Base-by-base conservation (phyloP, 2,888 invertebrate genomes). In the Heteropelma amictum region DNA sequence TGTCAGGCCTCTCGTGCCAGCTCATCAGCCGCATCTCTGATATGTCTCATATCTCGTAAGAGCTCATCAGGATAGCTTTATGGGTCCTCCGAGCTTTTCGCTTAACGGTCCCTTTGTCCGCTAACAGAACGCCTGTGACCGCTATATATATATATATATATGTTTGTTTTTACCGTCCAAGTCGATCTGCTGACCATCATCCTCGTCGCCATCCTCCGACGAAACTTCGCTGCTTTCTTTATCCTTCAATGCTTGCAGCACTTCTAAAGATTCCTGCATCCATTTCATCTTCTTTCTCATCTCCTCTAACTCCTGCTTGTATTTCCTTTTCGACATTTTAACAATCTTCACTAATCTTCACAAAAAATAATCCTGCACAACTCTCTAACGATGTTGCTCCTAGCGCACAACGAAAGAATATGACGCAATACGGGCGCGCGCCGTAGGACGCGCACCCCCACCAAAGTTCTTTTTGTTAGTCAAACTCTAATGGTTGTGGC, bases 331-430 rank as follows among this genome's bases (percentile, higher is more conserved):
- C 8, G 56, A 12, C 56, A 58, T 40, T 40, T 38, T 58, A 12
- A 17, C 51, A 26, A 8, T 12, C 26, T 17, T 12, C 26, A n/a
- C n/a, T n/a, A n/a, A n/a, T n/a, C n/a, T n/a, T n/a, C 6, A n/a
- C 28, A 35, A 17, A 38, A 35, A 19, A 5, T 4, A 53, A 33
- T n/a, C 26, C 26, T 38, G 2, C n/a, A 8, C 14, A n/a, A n/a
- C n/a, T n/a, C 28, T 12, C 2, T 28, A 2, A 58, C 58, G 58
- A 58, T 58, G 42, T 23, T 30, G 40, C 14, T 6, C 26, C 42
- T 58, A 28, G 58, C 58, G 42, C 58, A 58, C 58, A 58, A 42
- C n/a, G n/a, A n/a, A n/a, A n/a, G n/a, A n/a, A n/a, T n/a, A n/a
- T n/a, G n/a, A n/a, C n/a, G n/a, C n/a, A n/a, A n/a, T n/a, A n/a